Evolutionary conservation across 1,140 invertebrate genomes (phyloP), one percentile per base, ranked within the genome.

Genomic region (Dendrolimus kikuchii): DNA sequence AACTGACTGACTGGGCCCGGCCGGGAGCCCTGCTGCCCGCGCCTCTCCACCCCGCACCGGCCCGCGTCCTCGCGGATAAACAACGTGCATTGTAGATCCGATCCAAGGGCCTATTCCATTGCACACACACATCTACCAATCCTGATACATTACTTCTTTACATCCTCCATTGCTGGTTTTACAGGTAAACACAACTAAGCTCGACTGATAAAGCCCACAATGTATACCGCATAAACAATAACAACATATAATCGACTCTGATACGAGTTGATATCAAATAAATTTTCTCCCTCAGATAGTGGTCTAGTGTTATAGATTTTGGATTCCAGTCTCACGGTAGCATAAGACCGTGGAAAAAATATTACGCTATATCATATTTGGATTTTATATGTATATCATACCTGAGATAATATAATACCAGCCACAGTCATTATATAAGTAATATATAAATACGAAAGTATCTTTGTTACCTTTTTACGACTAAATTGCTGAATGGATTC

Each of bases 11-110:
- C 78, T 71, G 73, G 67, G 79, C 79, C 81, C 79, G 77, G 81
- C 74, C 74, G 67, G 64, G 73, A 77, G 77, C 77, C 74, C 68
- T 70, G 64, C 71, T 74, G 66, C 77, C 66, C 76, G 61, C 74
- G 42, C 61, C 23, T 23, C 23, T 45, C 68, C 69, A 50, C 58
- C 41, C 68, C 60, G 51, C 65, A 51, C 59, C 68, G 3, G 1
- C 71, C 73, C 77, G 70, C 74, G 66, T 73, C 71, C 79, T 66
- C 69, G 66, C 77, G 78, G 79, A 85, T 85, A 85, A 85, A 85
- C 81, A 85, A 85, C 81, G 70, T 85, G 81, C 81, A 85, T 77
- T 81, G 81, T 85, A 74, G 78, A 72, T 76, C 73, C 79, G 77
- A 81, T 81, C 77, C 77, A 66, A 71, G 72, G 66, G 73, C 71